Conservation (phyloP, 2,113 vertebrate genomes). For the Acanthisitta chloris region DNA sequence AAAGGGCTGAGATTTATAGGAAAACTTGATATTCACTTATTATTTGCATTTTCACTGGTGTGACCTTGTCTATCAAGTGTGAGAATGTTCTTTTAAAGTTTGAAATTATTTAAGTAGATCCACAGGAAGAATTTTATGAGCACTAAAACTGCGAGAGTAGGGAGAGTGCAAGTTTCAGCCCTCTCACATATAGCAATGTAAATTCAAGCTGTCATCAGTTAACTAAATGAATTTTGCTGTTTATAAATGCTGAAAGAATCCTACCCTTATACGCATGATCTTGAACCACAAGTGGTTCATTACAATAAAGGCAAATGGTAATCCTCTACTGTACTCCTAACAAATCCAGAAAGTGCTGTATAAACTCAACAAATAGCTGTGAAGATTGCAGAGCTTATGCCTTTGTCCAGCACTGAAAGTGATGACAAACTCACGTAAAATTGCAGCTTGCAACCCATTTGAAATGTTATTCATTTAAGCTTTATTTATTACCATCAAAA, state of each 20-base stretch:
- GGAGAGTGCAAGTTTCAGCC: background rate
- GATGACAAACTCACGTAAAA: background rate
- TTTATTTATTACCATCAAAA: slow-evolving; percentile 52
- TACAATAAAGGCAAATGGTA: background rate
- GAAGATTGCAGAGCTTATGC: background rate
- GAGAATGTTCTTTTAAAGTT: background rate
- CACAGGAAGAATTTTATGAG: background rate
- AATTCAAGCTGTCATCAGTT: background rate
- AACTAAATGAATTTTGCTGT: background rate
- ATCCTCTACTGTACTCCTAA: background rate
- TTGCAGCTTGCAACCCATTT: slow-evolving; percentile 10
- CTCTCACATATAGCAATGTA: background rate
- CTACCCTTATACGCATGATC: background rate
- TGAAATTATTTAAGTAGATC: background rate
- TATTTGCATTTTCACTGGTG: background rate
- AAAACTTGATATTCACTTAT: background rate
- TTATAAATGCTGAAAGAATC: background rate
- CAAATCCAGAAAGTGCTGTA: background rate
- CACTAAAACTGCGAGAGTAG: background rate
- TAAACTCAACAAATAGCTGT: background rate
- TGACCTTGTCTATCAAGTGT: background rate
- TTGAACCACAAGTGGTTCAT: background rate
- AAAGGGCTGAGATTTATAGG: background rate
- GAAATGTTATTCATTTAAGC: slow-evolving; percentile 47
- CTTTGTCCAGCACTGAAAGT: background rate